Evolutionary conservation across 2,113 vertebrate species (phyloP).

Genomic region (Gobio gobio): DNA sequence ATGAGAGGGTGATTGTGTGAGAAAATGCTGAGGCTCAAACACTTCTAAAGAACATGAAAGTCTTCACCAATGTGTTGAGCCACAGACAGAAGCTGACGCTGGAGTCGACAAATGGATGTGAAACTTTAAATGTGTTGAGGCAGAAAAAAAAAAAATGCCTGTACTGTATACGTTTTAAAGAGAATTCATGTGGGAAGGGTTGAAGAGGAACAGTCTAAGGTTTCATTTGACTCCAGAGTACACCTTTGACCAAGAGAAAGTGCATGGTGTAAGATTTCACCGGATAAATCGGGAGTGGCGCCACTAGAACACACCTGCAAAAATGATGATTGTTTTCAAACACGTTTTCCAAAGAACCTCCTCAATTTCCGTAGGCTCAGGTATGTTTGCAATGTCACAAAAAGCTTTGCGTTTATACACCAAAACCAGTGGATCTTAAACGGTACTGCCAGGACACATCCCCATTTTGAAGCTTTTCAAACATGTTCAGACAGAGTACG

Average conservation of each 20-base stretch:
- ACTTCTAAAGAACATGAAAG: background rate
- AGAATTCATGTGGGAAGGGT: background rate
- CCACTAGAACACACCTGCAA: background rate
- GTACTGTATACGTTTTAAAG: background rate
- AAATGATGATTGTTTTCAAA: background rate
- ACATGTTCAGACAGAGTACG: slow-evolving; percentile 36
- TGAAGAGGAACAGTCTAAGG: background rate
- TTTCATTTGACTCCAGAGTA: background rate
- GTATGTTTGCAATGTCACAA: background rate
- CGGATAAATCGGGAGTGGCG: background rate
- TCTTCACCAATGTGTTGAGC: background rate
- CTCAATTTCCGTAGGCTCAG: background rate
- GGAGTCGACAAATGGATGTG: slow-evolving; percentile 8
- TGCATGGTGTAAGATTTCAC: slow-evolving; percentile 6
- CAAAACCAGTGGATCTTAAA: background rate
- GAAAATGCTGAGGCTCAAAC: background rate
- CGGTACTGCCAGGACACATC: background rate
- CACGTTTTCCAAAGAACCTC: too few relatives aligned
- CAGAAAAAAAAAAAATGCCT: slow-evolving; percentile 12
- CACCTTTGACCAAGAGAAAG: slow-evolving; percentile 7
- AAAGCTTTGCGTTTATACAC: background rate
- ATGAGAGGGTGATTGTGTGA: background rate
- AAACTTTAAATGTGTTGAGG: slow-evolving; percentile 18
- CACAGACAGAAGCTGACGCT: slow-evolving; percentile 6
- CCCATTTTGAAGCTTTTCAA: slow-evolving; percentile 45